These are phyloP conservation scores for Amiota mariae DNA, from an alignment of 2,888 invertebrate genomes.

Conservation along the genomic window DNA sequence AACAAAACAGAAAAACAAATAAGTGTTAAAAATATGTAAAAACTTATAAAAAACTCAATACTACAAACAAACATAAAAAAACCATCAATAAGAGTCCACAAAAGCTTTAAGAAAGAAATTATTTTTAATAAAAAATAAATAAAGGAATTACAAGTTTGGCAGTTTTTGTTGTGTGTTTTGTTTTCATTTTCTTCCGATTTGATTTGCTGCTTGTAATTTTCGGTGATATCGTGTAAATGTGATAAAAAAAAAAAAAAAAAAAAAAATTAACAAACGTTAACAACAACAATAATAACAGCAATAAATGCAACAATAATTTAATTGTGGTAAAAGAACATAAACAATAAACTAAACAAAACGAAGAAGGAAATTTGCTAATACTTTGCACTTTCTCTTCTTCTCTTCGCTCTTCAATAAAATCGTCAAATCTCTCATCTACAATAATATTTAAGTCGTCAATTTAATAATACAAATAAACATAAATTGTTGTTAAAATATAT, in stretches of 20 bases:
- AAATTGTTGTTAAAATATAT: conserved; percentile 34
- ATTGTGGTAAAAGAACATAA: neutral
- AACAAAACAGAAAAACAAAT: too few species aligned
- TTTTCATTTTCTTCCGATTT: neutral
- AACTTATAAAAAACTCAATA: too few species aligned
- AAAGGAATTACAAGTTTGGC: conserved; percentile 44
- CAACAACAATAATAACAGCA: conserved; percentile 19
- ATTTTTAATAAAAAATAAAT: conserved; percentile 44
- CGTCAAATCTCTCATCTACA: neutral
- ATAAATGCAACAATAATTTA: conserved; percentile 6
- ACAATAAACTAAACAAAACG: conserved; percentile 12
- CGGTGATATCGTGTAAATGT: conserved; percentile 67
- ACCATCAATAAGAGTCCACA: conserved; percentile 29
- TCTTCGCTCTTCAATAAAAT: conserved; percentile 31
- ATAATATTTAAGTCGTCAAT: conserved; percentile 47
- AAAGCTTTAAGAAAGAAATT: conserved; percentile 58
- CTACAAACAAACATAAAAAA: conserved; percentile 30
- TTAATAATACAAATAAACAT: conserved; percentile 43
- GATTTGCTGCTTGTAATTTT: conserved; percentile 61
- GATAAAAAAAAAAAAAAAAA: conserved; percentile 59
- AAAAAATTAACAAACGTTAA: conserved; percentile 28
- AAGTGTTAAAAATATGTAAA: too few species aligned
- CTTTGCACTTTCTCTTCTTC: neutral
- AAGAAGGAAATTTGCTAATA: conserved; percentile 30
- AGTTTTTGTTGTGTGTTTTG: neutral